Evolutionary conservation across 2,113 vertebrate species (phyloP), one percentile per base, ranked within the genome.

Genomic region (Anthoscopus minutus): DNA sequence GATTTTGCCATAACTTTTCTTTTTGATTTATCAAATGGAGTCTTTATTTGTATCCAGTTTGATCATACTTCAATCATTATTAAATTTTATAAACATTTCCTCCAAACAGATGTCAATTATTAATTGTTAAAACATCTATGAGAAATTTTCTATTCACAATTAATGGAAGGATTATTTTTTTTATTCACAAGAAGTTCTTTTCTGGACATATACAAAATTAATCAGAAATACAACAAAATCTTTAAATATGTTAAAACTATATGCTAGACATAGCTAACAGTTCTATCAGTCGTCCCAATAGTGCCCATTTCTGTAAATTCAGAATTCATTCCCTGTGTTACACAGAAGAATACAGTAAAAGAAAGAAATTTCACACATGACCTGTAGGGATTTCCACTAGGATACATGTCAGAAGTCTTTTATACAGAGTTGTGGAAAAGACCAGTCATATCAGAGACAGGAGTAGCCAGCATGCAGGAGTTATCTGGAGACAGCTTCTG

Each of bases 221-320:
- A 70, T 81, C 31, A 83, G 33, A 76, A 72, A 65, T 80, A 71
- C 25, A 90, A 11, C 24, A 56, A 64, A 27, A 56, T 40, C 38
- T 87, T 95, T 81, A 86, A 86, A 81, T 58, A 25, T 37, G 31
- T 89, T 37, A 82, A 82, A 97, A 89, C 91, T 65, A 30, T 57
- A 86, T 60, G 18, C 72, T 25, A 64, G 53, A 47, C 11, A 62
- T 45, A 45, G 61, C 67, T 69, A 92, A 77, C 4, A 15, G 18
- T 66, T 91, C 54, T 50, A 73, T 89, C 82, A 89, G 40, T 50
- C 57, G 66, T 56, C 42, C 35, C 67, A 58, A 8, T 53, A 47
- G 54, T 88, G 17, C 33, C 16, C 24, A 81, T 91, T 94, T 94
- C 42, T 90, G n/a, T 69, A 83, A 66, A 54, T 57, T 85, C 51